phyloP scores from a whole-genome alignment of 2,113 vertebrate species.

The Amphiprion percula region DNA sequence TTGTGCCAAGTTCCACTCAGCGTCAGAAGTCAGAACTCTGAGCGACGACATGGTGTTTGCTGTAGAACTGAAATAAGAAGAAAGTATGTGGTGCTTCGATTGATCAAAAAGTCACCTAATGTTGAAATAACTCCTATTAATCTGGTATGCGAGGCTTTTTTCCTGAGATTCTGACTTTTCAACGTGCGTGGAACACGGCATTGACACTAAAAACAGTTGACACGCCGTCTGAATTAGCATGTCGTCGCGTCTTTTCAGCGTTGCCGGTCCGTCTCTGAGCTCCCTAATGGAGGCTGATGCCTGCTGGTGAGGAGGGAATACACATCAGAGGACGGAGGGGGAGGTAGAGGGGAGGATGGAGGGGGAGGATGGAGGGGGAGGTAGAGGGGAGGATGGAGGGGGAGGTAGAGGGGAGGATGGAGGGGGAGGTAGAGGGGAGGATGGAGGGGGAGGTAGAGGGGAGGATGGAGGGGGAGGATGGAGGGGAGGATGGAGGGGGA shows the following conservation, averaged over 20 bases:
- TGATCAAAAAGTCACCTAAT: too few species aligned
- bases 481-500: too few species aligned
- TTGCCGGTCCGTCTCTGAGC: slow-evolving; percentile 14
- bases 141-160: accelerated
- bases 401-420: slow-evolving; percentile 16
- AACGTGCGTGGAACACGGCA: neutral
- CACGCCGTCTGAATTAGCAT: neutral
- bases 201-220: neutral
- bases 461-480: neutral
- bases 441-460: neutral
- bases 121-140: too few species aligned
- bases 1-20: slow-evolving; percentile 21
- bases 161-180: slow-evolving; percentile 1
- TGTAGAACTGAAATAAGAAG: too few species aligned
- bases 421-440: too few species aligned
- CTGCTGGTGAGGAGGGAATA: slow-evolving; percentile 54
- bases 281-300: slow-evolving; percentile 20
- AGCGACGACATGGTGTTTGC: too few species aligned
- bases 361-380: neutral
- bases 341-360: too few species aligned
- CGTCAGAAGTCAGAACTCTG: neutral
- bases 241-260: neutral
- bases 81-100: too few species aligned
- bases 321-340: slow-evolving; percentile 32
- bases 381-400: neutral